phyloP scores from a whole-genome alignment of 2,797 vertebrate species.

The Graptemys geographica region DNA sequence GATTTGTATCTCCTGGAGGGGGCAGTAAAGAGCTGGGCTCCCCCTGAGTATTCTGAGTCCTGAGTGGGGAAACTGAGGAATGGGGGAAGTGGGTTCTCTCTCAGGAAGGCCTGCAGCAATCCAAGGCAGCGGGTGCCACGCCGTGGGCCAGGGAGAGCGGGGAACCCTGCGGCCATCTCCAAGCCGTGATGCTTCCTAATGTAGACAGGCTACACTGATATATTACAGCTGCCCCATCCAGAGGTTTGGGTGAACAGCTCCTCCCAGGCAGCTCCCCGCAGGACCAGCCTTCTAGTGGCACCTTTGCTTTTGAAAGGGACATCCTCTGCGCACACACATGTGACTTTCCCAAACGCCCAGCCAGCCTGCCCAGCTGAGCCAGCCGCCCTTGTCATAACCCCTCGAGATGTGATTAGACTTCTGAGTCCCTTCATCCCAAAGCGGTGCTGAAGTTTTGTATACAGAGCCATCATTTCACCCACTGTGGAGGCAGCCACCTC shows the following conservation, averaged over 20 bases:
- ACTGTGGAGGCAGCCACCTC: background rate
- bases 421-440: background rate
- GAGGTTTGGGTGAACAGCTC: too few relatives aligned
- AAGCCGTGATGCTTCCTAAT: background rate
- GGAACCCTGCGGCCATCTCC: background rate
- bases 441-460: background rate
- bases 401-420: background rate
- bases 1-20: background rate
- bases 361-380: background rate
- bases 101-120: background rate
- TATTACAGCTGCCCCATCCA: background rate
- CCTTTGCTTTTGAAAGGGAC: background rate
- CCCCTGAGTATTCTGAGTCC: background rate
- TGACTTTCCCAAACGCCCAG: background rate
- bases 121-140: background rate
- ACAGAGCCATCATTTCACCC: background rate
- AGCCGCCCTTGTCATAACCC: background rate
- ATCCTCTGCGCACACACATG: background rate
- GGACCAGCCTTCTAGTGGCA: background rate
- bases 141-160: background rate
- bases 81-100: background rate
- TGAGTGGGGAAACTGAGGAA: background rate
- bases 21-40: background rate
- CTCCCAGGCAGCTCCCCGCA: background rate
- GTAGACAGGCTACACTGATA: too few relatives aligned